Conservation (phyloP, 2,888 invertebrate species). For the Andrena chrysosceles region DNA sequence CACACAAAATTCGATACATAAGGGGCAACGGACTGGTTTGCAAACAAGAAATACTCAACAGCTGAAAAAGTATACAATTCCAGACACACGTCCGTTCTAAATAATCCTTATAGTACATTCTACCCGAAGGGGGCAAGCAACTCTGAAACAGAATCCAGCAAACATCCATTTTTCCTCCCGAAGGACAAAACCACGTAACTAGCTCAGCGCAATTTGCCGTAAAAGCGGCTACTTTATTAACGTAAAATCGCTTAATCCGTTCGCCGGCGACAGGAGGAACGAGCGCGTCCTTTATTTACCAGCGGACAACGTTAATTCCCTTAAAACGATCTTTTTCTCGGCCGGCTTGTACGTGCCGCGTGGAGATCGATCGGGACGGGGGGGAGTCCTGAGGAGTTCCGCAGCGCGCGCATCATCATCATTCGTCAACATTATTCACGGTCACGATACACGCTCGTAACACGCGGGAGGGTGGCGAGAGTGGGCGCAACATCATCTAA, state of each 20-base stretch:
- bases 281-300: constrained; percentile 20
- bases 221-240: constrained; percentile 17
- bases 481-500: constrained; percentile 55
- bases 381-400: constrained; percentile 8
- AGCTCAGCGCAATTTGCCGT: constrained; percentile 7
- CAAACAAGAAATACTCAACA: not conserved
- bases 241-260: constrained; percentile 31
- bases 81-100: not conserved
- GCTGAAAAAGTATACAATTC: not conserved
- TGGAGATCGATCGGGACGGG: constrained; percentile 35
- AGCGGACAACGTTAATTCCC: constrained; percentile 17
- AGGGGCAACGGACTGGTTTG: not conserved
- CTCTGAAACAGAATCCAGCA: not conserved
- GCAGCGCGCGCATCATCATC: constrained; percentile 66
- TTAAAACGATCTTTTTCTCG: constrained; percentile 26
- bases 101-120: not conserved
- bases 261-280: not conserved
- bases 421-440: constrained; percentile 77
- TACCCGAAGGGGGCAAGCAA: not conserved
- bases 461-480: constrained; percentile 12
- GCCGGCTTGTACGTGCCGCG: not conserved
- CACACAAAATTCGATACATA: not conserved
- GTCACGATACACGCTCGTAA: constrained; percentile 67
- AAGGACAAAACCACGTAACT: constrained; percentile 13
- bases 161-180: constrained; percentile 7